phyloP scores from a whole-genome alignment of 2,888 invertebrate species.

The Yponomeuta cagnagella region DNA sequence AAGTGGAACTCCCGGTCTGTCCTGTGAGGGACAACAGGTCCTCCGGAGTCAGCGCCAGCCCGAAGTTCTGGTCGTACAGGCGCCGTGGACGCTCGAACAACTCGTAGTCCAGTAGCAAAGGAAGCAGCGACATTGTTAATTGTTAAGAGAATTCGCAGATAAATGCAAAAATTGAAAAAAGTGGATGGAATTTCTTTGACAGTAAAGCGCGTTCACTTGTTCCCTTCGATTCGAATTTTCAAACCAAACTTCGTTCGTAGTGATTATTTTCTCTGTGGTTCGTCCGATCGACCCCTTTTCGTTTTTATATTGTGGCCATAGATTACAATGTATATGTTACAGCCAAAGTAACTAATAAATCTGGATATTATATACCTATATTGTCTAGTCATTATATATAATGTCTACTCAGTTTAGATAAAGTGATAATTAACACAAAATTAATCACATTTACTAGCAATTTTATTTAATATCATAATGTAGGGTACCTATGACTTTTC shows the following conservation, averaged over 20 bases:
- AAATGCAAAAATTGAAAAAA: background rate
- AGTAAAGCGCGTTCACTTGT: background rate
- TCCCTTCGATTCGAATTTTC: background rate
- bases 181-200: background rate
- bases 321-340: too few species aligned
- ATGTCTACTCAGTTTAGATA: too few species aligned
- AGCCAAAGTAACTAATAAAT: too few species aligned
- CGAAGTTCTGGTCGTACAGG: slow-evolving; percentile 72
- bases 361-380: too few species aligned
- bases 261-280: too few species aligned
- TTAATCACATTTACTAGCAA: too few species aligned
- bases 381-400: too few species aligned
- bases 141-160: background rate
- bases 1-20: slow-evolving; percentile 29
- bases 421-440: too few species aligned
- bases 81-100: slow-evolving; percentile 54
- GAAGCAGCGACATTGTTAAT: slow-evolving; percentile 65
- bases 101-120: slow-evolving; percentile 57
- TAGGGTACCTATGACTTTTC: too few species aligned
- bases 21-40: slow-evolving; percentile 43
- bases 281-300: background rate
- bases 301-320: background rate
- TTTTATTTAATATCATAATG: too few species aligned
- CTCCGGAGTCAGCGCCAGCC: slow-evolving; percentile 64
- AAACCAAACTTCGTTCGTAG: background rate